phyloP scores from a whole-genome alignment of 2,113 vertebrate species.

The Bufo gargarizans region DNA sequence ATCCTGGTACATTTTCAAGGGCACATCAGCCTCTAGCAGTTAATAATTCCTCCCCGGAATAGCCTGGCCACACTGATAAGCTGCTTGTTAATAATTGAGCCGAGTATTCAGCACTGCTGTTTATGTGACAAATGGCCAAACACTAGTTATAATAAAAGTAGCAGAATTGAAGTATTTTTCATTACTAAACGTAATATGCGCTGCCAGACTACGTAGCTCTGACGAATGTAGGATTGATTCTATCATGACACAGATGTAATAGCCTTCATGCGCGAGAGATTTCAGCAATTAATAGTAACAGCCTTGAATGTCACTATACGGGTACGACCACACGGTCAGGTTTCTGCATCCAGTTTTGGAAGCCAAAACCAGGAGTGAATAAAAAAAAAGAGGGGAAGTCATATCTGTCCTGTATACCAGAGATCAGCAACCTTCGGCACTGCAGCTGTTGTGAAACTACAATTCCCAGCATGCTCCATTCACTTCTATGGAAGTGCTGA shows the following conservation, averaged over 20 bases:
- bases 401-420: too few relatives aligned
- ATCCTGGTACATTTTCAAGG: conserved; percentile 21
- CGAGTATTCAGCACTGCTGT: background rate
- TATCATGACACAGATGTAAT: background rate
- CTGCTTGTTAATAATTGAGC: conserved; percentile 51
- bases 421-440: too few relatives aligned
- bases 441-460: too few relatives aligned
- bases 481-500: too few relatives aligned
- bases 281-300: background rate
- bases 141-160: background rate
- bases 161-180: background rate
- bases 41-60: conserved; percentile 5
- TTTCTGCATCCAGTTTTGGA: too few relatives aligned
- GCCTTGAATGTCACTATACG: background rate
- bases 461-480: too few relatives aligned
- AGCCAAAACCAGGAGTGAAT: too few relatives aligned
- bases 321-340: background rate
- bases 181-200: background rate
- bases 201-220: background rate
- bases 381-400: too few relatives aligned
- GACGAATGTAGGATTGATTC: background rate
- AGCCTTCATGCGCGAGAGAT: background rate
- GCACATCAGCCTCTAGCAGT: background rate
- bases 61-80: background rate
- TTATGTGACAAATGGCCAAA: conserved; percentile 22